Evolutionary conservation across 2,113 vertebrate species (phyloP).

Genomic region (Ictidomys tridecemlineatus): DNA sequence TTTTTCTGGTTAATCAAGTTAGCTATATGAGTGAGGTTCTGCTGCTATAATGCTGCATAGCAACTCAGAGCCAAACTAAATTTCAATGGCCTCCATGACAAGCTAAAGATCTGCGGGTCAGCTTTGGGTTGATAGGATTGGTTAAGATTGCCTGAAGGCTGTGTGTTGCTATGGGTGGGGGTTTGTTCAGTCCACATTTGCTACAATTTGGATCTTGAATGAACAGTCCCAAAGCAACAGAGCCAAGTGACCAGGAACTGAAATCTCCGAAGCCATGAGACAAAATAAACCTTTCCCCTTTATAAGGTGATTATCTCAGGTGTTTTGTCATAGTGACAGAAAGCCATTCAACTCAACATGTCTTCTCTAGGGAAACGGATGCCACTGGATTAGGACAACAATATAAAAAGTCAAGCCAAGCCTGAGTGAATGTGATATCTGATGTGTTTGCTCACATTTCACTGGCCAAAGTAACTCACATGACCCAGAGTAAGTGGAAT

Average conservation of each 20-base stretch:
- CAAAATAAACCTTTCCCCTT: not conserved
- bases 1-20: too few relatives aligned
- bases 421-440: not conserved
- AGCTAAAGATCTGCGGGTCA: not conserved
- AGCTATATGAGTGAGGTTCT: too few relatives aligned
- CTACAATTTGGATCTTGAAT: too few relatives aligned
- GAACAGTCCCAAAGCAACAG: not conserved
- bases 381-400: not conserved
- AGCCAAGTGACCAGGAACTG: not conserved
- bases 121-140: not conserved
- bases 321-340: not conserved
- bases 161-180: not conserved
- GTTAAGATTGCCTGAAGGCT: not conserved
- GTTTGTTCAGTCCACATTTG: not conserved
- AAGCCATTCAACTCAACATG: not conserved
- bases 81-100: not conserved
- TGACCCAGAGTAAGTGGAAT: not conserved
- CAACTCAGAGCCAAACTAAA: not conserved
- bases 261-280: not conserved
- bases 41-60: too few relatives aligned
- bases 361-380: not conserved
- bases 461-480: not conserved
- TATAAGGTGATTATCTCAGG: not conserved
- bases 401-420: not conserved
- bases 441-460: not conserved